Base-by-base conservation (phyloP, 1,140 invertebrate genomes). In the Trinorchestia longiramus region DNA sequence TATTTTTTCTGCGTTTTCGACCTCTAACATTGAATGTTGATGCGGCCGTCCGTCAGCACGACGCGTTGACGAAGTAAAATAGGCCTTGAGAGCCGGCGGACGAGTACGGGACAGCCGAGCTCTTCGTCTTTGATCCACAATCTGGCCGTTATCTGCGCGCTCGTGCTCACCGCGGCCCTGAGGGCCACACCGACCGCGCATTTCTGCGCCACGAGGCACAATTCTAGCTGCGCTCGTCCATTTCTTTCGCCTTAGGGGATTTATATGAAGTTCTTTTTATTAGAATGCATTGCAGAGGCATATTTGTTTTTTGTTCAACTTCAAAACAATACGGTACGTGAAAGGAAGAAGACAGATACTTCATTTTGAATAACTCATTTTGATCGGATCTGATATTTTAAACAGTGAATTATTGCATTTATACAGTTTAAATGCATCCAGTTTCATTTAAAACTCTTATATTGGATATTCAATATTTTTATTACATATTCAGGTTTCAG, bases 191-290 rank as follows among this genome's bases (percentile, higher is more conserved):
- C 88, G 88, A 36, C 41, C 3, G 4, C 41, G 88, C n/a, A 90
- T 90, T 90, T 90, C 43, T 90, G 15, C 41, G 88, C 88, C 15
- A 28, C 88, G 43, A 90, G 43, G 43, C 88, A 42, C 42, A 90
- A 90, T 90, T 90, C 43, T 90, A 41, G 6, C 41, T 28, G 88
- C 28, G 43, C 88, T 90, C 41, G 41, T 90, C 88, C 28, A 77
- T 77, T 90, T 90, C 43, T 90, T 90, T 90, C 88, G 43, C 88
- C 88, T 90, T 15, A 42, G 43, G 36, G 88, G 88, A 90, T 90
- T 90, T 90, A 90, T 90, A 90, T 90, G 88, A 36, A 11, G 43
- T 41, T 90, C 87, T 43, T 90, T 90, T 90, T 90, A 90, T 90
- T 90, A 90, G 43, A 90, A 43, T 36, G 88, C 88, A 90, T 90